A percentile compares a stretch with the other conserved stretches of the same genome.
Evolutionary conservation across 2,888 invertebrate genomes (phyloP).

Genomic region (Macaria liturata): DNA sequence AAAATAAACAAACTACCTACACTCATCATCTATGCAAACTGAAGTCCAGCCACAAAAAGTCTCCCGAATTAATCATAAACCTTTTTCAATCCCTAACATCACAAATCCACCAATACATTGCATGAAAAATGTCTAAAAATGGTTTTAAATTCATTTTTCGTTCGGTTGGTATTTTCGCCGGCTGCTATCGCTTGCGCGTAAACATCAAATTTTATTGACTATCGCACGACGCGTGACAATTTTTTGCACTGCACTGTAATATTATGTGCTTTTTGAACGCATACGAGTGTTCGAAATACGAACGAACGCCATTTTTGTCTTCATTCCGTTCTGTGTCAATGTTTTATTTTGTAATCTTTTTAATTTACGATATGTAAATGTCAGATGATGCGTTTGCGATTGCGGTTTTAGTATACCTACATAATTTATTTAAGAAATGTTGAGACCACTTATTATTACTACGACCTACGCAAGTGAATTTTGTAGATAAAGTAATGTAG

Average conservation of each 20-base stretch:
- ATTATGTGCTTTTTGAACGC: slow-evolving; percentile 33
- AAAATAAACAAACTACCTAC: no score
- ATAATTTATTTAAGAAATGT: no score
- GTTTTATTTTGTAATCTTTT: slow-evolving; percentile 19
- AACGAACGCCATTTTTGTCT: slow-evolving; percentile 37
- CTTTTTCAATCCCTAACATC: slow-evolving; percentile 11
- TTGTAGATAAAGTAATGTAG: no score
- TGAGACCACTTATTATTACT: no score
- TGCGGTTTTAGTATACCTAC: no score
- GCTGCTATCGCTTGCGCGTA: slow-evolving; percentile 65
- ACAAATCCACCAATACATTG: slow-evolving; percentile 16
- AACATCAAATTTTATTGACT: slow-evolving; percentile 76
- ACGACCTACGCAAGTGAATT: no score
- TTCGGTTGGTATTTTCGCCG: slow-evolving; percentile 57
- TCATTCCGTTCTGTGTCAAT: slow-evolving; percentile 32
- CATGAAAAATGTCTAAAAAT: slow-evolving; percentile 30
- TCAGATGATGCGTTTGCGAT: no score
- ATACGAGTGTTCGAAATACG: slow-evolving; percentile 6
- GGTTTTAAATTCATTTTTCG: slow-evolving; percentile 48
- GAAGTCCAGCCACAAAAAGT: background rate
- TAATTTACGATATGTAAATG: slow-evolving; percentile 13
- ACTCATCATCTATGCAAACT: background rate
- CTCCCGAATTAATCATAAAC: slow-evolving; percentile 12
- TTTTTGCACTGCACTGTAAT: slow-evolving; percentile 59
- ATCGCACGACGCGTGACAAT: slow-evolving; percentile 54